Conservation (phyloP, 2,113 vertebrate genomes). For the Pomatorhinus ruficollis region DNA sequence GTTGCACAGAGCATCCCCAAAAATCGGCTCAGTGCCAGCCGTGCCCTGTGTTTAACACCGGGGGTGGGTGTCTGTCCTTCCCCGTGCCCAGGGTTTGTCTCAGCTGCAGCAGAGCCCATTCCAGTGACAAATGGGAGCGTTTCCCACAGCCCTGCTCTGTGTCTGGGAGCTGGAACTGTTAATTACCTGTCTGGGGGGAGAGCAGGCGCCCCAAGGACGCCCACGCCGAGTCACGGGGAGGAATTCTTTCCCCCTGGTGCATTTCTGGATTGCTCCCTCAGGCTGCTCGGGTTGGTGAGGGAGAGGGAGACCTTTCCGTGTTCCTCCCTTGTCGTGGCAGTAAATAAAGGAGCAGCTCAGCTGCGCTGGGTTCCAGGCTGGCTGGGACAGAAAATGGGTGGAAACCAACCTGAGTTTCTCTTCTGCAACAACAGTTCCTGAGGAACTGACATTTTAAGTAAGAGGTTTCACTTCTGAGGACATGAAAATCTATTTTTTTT, state of each 20-base stretch:
- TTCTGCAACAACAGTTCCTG: not conserved
- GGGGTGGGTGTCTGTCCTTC: not conserved
- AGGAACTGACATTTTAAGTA: not conserved
- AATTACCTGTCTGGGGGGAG: not conserved
- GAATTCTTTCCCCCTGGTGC: not conserved
- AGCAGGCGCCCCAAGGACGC: not conserved
- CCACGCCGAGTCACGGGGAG: not conserved
- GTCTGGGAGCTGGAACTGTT: not conserved
- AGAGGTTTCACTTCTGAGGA: not conserved
- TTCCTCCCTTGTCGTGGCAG: not conserved
- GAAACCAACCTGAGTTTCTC: not conserved
- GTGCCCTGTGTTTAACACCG: too few relatives aligned
- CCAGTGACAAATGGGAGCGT: not conserved
- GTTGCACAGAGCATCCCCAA: accelerated
- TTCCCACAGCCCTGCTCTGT: not conserved
- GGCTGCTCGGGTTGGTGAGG: not conserved
- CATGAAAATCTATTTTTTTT: accelerated
- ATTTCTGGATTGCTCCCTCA: not conserved
- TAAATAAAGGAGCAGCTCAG: not conserved
- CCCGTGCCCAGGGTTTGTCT: accelerated
- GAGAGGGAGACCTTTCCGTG: not conserved
- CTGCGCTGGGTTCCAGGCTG: not conserved
- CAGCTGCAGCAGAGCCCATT: not conserved
- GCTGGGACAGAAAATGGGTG: not conserved
- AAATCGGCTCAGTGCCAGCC: accelerated